These are phyloP conservation scores for Chrysopilus asiliformis DNA, from an alignment of 2,888 invertebrate genomes.

Conservation along the genomic window DNA sequence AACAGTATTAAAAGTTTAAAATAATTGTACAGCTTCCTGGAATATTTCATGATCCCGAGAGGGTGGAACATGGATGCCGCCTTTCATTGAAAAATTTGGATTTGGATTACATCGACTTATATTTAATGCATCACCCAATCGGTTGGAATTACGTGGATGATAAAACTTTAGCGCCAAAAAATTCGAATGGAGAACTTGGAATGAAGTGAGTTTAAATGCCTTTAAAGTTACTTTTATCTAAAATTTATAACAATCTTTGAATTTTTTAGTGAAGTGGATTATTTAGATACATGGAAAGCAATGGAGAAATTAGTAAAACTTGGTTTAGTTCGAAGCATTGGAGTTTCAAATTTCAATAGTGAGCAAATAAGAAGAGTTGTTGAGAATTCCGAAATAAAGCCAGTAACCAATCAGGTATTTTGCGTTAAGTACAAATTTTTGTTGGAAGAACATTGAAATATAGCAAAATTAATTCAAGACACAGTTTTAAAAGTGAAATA, in stretches of 20 bases:
- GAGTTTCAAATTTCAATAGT: slow-evolving; percentile 77
- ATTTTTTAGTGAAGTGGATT: slow-evolving; percentile 47
- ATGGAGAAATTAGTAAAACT: slow-evolving; percentile 60
- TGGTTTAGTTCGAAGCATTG: slow-evolving; percentile 64
- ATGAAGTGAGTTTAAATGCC: neutral
- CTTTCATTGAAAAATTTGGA: slow-evolving; percentile 56
- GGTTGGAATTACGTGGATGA: slow-evolving; percentile 31
- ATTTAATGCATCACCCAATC: slow-evolving; percentile 75
- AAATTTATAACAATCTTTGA: neutral
- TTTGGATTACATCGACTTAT: slow-evolving; percentile 64
- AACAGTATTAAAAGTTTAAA: too few species aligned
- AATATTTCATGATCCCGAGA: slow-evolving; percentile 64
- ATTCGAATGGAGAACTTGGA: neutral
- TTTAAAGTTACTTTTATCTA: neutral
- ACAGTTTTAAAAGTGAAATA: too few species aligned
- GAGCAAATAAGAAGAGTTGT: slow-evolving; percentile 59
- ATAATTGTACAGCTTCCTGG: too few species aligned
- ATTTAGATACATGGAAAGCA: slow-evolving; percentile 62
- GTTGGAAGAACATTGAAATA: too few species aligned
- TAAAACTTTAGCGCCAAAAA: slow-evolving; percentile 3
- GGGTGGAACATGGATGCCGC: slow-evolving; percentile 56
- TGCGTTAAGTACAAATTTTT: too few species aligned
- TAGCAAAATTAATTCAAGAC: too few species aligned
- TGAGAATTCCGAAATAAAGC: slow-evolving; percentile 48
- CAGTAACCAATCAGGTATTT: slow-evolving; percentile 48